Conservation (phyloP, 2,113 vertebrate genomes). For the Plecturocebus donacophilus region DNA sequence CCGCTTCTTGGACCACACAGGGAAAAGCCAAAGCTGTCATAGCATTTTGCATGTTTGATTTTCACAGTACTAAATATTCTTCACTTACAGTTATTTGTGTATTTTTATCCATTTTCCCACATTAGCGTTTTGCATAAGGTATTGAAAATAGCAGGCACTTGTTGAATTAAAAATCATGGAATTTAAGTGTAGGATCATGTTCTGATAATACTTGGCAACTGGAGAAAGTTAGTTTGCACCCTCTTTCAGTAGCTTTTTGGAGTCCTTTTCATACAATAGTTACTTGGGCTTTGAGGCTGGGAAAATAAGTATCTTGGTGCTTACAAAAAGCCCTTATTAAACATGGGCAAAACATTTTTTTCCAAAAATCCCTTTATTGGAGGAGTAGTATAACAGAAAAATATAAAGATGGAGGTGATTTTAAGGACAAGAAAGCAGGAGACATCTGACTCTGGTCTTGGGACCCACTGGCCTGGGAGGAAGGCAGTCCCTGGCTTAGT, state of each 20-base stretch:
- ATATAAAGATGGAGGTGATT: background rate
- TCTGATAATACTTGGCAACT: background rate
- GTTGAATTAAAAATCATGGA: background rate
- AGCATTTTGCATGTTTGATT: background rate
- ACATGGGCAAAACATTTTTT: background rate
- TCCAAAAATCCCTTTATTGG: constrained; percentile 45
- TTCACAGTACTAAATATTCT: background rate
- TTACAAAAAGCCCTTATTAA: background rate
- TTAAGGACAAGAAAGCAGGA: background rate
- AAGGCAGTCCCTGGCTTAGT: background rate
- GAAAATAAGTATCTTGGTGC: background rate
- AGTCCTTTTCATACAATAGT: background rate
- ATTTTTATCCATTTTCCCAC: background rate
- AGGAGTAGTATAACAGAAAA: background rate
- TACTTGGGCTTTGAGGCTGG: background rate
- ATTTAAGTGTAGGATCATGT: background rate
- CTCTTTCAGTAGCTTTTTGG: background rate
- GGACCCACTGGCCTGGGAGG: background rate
- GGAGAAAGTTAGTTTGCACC: background rate
- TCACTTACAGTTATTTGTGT: background rate
- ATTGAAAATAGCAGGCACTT: background rate
- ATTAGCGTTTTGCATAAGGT: background rate
- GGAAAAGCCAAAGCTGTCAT: background rate
- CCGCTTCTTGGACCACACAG: background rate
- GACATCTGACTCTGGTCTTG: background rate